Evolutionary conservation across 1,140 invertebrate species (phyloP), one percentile per base, ranked within the genome.

Genomic region (Apis cerana): DNA sequence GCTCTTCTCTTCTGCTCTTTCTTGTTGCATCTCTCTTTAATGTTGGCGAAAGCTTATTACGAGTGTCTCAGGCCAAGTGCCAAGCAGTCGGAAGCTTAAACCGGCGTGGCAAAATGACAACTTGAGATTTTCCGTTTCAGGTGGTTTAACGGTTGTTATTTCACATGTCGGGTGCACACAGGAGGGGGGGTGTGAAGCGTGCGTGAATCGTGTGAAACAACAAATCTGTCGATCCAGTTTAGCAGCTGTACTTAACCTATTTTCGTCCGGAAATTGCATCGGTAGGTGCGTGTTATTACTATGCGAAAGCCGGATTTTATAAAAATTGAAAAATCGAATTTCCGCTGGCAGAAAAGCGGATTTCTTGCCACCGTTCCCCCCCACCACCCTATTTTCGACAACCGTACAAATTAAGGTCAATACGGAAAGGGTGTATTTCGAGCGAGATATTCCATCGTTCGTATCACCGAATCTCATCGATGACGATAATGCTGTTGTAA

Each of bases 371-470:
- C 13, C 48, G 15, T 2, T 9, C 43, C n/a, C n/a, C 7, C 27
- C 59, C 23, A 50, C 50, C 58, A 59, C 23, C 12, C 33, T 43
- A 43, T 43, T 43, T 43, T 43, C 33, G 7, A 12, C 74, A 23
- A 75, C 8, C 74, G 59, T 64, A 75, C 59, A 64, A 75, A 75
- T 75, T 75, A 75, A 75, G 74, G 74, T 75, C 74, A 62, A 75
- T 62, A 27, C 50, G 17, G 19, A 48, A 33, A 17, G 27, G 13
- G 56, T 74, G 43, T 75, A 50, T 50, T 58, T 74, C 21, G 27
- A 59, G 13, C 56, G 33, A 61, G 48, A 74, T 61, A 61, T 64
- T 75, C 43, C 12, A 62, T 23, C 74, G 43, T 33, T 27, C 43
- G 43, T 64, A 72, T 72, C 70, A 54, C 19, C 19, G 23, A 72